These are phyloP conservation scores for Cochlearius cochlearius DNA, from an alignment of 2,113 vertebrate genomes.

Conservation along the genomic window DNA sequence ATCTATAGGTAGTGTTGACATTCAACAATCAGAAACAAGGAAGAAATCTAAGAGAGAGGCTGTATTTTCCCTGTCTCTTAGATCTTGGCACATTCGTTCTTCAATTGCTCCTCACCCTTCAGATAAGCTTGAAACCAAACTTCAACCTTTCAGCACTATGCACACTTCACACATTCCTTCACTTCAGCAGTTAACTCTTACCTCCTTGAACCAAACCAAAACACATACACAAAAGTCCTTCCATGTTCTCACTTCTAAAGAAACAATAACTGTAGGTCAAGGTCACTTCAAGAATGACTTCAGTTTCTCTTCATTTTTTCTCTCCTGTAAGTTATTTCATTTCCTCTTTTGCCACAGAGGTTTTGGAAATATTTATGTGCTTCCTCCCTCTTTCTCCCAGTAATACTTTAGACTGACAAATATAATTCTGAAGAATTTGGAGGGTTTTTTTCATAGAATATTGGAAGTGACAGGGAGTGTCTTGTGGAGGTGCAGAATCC, in stretches of 20 bases:
- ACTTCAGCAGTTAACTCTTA: constrained; percentile 38
- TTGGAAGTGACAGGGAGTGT: neutral
- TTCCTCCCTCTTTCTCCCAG: neutral
- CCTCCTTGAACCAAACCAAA: constrained; percentile 23
- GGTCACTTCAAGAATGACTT: neutral
- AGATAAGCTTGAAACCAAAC: constrained; percentile 46
- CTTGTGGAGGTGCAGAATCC: neutral
- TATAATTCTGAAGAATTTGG: neutral
- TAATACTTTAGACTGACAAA: neutral
- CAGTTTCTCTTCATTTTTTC: neutral
- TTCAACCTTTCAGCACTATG: constrained; percentile 45
- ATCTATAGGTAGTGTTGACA: neutral
- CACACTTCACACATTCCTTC: constrained; percentile 53
- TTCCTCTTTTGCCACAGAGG: neutral
- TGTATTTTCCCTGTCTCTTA: neutral
- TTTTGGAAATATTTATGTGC: neutral
- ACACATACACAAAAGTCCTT: neutral
- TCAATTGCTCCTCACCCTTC: constrained; percentile 33
- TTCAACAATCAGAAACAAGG: neutral
- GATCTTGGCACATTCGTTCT: neutral
- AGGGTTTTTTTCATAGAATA: neutral
- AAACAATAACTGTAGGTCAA: constrained; percentile 10
- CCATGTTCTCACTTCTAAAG: neutral
- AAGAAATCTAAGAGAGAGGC: neutral
- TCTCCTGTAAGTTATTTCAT: neutral